Evolutionary conservation across 2,113 vertebrate genomes (phyloP).

Genomic region (Tragelaphus imberbis): DNA sequence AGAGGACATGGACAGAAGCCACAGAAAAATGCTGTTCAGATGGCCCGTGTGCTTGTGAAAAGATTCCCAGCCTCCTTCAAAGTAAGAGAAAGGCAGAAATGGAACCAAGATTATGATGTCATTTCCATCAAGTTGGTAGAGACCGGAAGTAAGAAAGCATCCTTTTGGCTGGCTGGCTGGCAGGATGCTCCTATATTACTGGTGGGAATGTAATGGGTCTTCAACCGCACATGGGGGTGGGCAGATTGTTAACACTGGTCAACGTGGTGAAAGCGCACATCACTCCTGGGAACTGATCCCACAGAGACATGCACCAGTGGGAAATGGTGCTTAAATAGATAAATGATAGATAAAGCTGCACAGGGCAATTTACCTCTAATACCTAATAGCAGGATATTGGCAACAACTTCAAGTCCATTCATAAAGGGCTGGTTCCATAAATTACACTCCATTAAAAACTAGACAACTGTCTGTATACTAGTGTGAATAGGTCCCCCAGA

Average conservation of each 20-base stretch:
- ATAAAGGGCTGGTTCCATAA: not conserved
- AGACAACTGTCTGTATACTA: not conserved
- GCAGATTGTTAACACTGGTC: not conserved
- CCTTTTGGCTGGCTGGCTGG: not conserved
- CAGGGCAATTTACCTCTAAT: no score
- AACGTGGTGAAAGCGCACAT: accelerated
- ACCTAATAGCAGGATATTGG: not conserved
- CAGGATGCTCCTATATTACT: not conserved
- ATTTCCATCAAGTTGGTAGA: no score
- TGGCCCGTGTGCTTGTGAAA: not conserved
- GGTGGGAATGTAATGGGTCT: not conserved
- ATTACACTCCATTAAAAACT: not conserved
- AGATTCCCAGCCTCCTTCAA: not conserved
- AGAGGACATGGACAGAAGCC: not conserved
- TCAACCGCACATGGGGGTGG: accelerated
- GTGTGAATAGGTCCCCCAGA: not conserved
- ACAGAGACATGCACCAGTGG: not conserved
- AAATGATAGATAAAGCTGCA: not conserved
- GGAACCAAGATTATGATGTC: not conserved
- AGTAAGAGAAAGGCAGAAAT: not conserved
- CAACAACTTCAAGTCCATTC: not conserved
- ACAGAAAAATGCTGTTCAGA: not conserved
- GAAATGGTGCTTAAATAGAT: not conserved
- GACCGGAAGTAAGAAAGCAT: not conserved
- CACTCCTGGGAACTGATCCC: not conserved